Base-by-base conservation (phyloP, 2,888 invertebrate genomes). In the Bembecia ichneumoniformis region DNA sequence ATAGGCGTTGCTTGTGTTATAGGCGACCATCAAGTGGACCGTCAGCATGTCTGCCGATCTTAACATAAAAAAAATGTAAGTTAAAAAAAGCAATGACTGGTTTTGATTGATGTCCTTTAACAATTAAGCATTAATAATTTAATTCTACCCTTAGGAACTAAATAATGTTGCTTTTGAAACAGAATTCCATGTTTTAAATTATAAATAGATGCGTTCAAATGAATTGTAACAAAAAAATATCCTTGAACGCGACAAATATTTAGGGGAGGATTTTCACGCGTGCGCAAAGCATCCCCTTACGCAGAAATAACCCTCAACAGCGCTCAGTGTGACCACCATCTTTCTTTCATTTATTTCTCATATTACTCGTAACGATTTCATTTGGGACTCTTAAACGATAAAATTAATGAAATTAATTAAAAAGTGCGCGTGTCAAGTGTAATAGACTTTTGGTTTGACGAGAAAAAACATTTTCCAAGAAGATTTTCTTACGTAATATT, bases 331-430 rank as follows among this genome's bases (percentile, higher is more conserved):
- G 53, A 66, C 75, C 80, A 66, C 82, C 84, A 84, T 86, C 79
- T 86, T 86, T 77, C 71, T 76, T 80, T 63, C 64, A 66, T 73
- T 71, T 70, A 68, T 71, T 70, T 67, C 63, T 55, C 61, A 66
- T 62, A 70, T 68, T 68, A 54, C 59, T 43, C 50, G 57, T 53
- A 63, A 67, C 67, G 58, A 55, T 52, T 53, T 20, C 51, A 52
- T 52, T 52, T 54, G n/a, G 44, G 49, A 57, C 49, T 52, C 43
- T 51, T 51, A 55, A 51, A 55, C 35, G n/a, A 34, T 47, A 48
- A 28, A 52, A 55, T 49, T 50, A 16, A 50, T 40, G 13, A 40
- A n/a, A 7, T 40, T 40, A 1, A 13, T 5, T 13, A 11, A 44
- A 44, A 14, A 13, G 14, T 15, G 44, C 44, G 44, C 44, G 40